Conservation (phyloP, 2,113 vertebrate species). For the Pachycephala philippinensis region DNA sequence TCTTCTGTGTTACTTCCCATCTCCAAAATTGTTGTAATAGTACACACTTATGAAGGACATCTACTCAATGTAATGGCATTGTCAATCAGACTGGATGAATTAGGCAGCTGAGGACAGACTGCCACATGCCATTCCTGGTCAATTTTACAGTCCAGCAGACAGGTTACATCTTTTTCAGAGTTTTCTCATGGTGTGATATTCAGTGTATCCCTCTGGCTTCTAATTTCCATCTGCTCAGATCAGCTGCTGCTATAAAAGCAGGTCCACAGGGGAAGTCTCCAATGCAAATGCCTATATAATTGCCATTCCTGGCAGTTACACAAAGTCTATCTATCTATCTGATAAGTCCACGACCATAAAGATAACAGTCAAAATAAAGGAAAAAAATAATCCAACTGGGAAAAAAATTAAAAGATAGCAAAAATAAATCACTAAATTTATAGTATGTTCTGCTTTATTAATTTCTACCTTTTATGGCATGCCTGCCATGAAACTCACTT, state of each 20-base stretch:
- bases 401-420: not conserved
- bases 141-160: not conserved
- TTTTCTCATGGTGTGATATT: not conserved
- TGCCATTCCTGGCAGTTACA: not conserved
- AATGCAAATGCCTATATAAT: not conserved
- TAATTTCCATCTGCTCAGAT: slow-evolving; percentile 34
- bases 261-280: not conserved
- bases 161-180: not conserved
- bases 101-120: not conserved
- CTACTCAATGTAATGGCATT: not conserved
- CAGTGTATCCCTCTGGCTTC: not conserved
- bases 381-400: not conserved
- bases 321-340: not conserved
- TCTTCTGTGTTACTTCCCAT: not conserved
- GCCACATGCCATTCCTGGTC: not conserved
- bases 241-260: not conserved
- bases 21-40: not conserved
- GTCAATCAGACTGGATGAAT: not conserved
- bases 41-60: not conserved
- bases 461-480: not conserved
- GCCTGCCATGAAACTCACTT: not conserved
- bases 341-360: not conserved
- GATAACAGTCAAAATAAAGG: not conserved
- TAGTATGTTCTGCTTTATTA: not conserved
- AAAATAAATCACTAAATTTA: not conserved